Percentiles rank a stretch among this genome's conserved stretches.
phyloP scores from a whole-genome alignment of 2,888 invertebrate species.

The Dicranocentrus wangi region DNA sequence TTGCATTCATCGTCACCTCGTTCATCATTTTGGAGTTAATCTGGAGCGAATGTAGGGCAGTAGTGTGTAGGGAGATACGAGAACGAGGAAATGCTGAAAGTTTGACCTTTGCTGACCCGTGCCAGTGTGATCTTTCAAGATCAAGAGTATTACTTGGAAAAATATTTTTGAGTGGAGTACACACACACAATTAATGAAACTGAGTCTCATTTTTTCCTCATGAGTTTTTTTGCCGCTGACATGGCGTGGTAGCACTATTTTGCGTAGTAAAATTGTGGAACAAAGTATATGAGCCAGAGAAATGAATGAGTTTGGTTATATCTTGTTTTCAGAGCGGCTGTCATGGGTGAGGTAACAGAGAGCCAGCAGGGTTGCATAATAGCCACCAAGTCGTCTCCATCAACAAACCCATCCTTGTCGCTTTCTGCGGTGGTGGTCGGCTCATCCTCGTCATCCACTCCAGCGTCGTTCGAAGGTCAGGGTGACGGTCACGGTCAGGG shows the following conservation, averaged over 20 bases:
- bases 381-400: conserved; percentile 7
- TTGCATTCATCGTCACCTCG: no score
- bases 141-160: no score
- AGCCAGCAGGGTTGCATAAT: conserved; percentile 13
- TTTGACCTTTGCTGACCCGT: no score
- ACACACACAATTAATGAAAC: conserved; percentile 20
- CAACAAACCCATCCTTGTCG: conserved; percentile 39
- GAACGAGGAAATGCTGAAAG: no score
- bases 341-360: conserved; percentile 39
- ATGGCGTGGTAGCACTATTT: no score
- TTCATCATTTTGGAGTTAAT: no score
- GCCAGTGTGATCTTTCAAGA: no score
- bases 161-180: no score
- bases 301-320: not conserved
- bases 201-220: conserved; percentile 37
- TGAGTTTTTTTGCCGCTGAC: conserved; percentile 3
- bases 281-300: no score
- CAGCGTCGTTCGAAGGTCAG: conserved; percentile 35
- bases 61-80: no score
- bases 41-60: no score
- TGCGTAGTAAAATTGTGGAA: no score
- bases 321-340: not conserved
- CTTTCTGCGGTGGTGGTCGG: not conserved
- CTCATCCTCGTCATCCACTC: conserved; percentile 5
- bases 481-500: conserved; percentile 51